Conservation (phyloP, 2,888 invertebrate genomes). For the Cantharis nigra region DNA sequence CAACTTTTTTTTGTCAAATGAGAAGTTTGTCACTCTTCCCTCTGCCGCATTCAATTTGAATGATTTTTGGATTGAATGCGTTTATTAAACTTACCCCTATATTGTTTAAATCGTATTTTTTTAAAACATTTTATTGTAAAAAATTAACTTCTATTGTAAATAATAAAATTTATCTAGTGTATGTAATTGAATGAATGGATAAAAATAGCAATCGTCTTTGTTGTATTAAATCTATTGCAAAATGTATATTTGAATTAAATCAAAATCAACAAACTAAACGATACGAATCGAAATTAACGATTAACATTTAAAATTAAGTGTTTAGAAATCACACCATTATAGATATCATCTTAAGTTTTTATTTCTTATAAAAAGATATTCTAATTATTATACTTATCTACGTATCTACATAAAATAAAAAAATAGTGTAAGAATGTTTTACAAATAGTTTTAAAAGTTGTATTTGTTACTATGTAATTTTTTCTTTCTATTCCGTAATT, state of each 20-base stretch:
- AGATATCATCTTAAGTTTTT: slow-evolving; percentile 16
- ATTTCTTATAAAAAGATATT: slow-evolving; percentile 15
- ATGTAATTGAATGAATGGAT: slow-evolving; percentile 18
- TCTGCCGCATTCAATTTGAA: background rate
- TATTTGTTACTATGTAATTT: slow-evolving; percentile 27
- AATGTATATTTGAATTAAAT: slow-evolving; percentile 18
- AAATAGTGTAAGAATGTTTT: slow-evolving; percentile 26
- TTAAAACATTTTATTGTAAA: slow-evolving; percentile 22
- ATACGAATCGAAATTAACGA: slow-evolving; percentile 22
- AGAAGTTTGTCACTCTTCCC: background rate
- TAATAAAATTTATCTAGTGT: slow-evolving; percentile 23
- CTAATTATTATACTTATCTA: slow-evolving; percentile 25
- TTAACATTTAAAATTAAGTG: slow-evolving; percentile 28
- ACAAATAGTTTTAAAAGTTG: slow-evolving; percentile 26
- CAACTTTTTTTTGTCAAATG: background rate
- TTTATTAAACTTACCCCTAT: background rate
- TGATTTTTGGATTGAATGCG: background rate
- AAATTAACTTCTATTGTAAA: slow-evolving; percentile 22
- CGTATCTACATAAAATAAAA: slow-evolving; percentile 18
- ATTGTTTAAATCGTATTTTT: background rate
- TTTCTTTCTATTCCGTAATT: slow-evolving; percentile 24
- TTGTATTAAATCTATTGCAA: slow-evolving; percentile 14
- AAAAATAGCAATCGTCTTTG: slow-evolving; percentile 18
- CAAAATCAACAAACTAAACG: slow-evolving; percentile 3
- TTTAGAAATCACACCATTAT: slow-evolving; percentile 27